Conservation (phyloP, 2,113 vertebrate species). For the Aythya baeri region DNA sequence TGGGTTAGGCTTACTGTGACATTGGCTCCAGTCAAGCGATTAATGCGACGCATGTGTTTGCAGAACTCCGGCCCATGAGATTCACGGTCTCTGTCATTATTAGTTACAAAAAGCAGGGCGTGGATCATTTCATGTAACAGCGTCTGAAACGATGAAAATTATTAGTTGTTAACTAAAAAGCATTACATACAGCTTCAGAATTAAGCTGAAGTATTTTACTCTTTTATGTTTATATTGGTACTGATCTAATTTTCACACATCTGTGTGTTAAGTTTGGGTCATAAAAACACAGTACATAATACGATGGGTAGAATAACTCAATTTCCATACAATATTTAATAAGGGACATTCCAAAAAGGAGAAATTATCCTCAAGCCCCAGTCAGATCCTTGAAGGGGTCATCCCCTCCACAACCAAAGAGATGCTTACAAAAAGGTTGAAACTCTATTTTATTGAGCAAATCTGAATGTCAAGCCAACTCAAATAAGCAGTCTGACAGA, state of each 20-base stretch:
- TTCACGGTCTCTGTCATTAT: conserved; percentile 90
- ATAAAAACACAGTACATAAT: not conserved
- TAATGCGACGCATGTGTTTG: conserved; percentile 96
- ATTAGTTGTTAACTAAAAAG: not conserved
- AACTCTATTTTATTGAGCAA: not conserved
- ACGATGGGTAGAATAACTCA: no score
- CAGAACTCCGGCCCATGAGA: conserved; percentile 95
- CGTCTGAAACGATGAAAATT: conserved; percentile 79
- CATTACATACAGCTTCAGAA: not conserved
- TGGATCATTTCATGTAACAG: conserved; percentile 99
- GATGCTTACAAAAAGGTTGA: not conserved
- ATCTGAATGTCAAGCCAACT: not conserved
- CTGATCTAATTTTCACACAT: not conserved
- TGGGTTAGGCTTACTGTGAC: conserved; percentile 82
- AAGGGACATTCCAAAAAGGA: not conserved
- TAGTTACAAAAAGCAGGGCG: conserved; percentile 94
- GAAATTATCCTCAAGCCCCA: not conserved
- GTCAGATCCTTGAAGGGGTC: not conserved
- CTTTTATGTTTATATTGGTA: not conserved
- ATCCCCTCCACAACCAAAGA: not conserved
- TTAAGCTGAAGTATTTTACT: not conserved
- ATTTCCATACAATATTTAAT: not conserved
- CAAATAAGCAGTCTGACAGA: not conserved
- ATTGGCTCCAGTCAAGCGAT: conserved; percentile 87
- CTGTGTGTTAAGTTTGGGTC: not conserved